A percentile compares a stretch with the other conserved stretches of the same genome.
phyloP scores from a whole-genome alignment of 1,140 invertebrate species.

The Leptinotarsa defecta region DNA sequence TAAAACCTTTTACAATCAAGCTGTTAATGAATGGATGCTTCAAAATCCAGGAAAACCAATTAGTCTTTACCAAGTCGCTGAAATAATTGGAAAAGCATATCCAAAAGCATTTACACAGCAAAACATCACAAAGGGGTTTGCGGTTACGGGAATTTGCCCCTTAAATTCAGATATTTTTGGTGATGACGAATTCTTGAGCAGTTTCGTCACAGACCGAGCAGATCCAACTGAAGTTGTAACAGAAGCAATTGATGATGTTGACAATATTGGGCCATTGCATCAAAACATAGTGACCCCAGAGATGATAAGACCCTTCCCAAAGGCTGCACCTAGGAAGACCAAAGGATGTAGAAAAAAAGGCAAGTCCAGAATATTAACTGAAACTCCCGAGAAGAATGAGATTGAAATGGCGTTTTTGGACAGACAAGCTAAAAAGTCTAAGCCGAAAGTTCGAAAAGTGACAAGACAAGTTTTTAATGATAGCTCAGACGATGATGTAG shows the following conservation, averaged over 20 bases:
- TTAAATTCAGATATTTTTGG: conserved; percentile 22
- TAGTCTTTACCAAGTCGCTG: conserved; percentile 46
- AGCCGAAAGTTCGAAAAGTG: neutral
- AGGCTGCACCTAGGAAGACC: conserved; percentile 27
- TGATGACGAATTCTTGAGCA: conserved; percentile 20
- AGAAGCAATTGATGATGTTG: neutral
- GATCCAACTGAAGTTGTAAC: neutral
- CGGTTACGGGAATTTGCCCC: conserved; percentile 21
- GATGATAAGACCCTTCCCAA: conserved; percentile 26
- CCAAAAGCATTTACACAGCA: conserved; percentile 29
- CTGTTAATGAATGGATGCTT: conserved; percentile 43
- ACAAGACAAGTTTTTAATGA: neutral
- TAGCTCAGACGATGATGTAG: neutral
- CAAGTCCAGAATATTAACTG: conserved; percentile 23
- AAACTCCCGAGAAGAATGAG: conserved; percentile 23
- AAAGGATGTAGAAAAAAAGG: conserved; percentile 22
- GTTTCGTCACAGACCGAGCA: conserved; percentile 16
- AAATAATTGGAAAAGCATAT: conserved; percentile 36
- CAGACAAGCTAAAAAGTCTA: conserved; percentile 7
- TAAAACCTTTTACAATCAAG: conserved; percentile 29
- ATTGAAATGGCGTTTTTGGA: conserved; percentile 21
- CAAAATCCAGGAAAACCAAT: conserved; percentile 45
- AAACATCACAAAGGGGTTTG: conserved; percentile 25
- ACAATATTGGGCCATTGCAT: neutral
- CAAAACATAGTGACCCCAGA: conserved; percentile 16